Evolutionary conservation across 2,797 vertebrate genomes (phyloP).

Genomic region (Bufotes viridis): DNA sequence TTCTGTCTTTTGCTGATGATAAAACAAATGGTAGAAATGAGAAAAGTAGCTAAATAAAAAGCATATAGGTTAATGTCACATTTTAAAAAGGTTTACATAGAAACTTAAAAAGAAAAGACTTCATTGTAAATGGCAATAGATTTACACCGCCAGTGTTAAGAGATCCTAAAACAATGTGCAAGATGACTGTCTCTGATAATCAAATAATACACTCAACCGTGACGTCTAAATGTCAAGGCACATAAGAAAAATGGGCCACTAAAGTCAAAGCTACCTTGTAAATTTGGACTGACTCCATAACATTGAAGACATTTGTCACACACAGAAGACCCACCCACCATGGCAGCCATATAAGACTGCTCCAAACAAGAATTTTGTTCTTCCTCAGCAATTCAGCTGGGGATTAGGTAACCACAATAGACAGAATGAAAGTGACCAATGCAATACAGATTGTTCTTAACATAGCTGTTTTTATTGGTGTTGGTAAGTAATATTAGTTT

Average conservation of each 20-base stretch:
- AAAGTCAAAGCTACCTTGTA: not conserved
- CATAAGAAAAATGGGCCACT: not conserved
- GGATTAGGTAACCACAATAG: not conserved
- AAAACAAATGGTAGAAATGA: not conserved
- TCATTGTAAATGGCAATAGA: not conserved
- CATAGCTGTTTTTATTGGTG: not conserved
- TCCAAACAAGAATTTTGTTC: constrained; percentile 17
- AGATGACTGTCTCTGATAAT: constrained; percentile 13
- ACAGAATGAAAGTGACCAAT: constrained; percentile 21
- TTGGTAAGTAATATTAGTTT: constrained; percentile 33
- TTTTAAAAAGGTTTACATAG: not conserved
- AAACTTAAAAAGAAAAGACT: not conserved
- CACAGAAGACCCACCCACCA: constrained; percentile 14
- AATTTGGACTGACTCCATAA: not conserved
- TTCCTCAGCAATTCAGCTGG: constrained; percentile 43
- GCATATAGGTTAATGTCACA: not conserved
- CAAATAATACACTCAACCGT: not conserved
- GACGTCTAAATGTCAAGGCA: not conserved
- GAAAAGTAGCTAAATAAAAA: not conserved
- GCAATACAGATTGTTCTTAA: constrained; percentile 11
- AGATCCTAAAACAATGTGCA: not conserved
- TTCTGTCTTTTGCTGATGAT: no score
- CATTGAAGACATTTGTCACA: not conserved
- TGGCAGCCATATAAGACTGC: constrained; percentile 37
- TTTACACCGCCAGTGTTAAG: not conserved